Evolutionary conservation across 2,888 invertebrate genomes (phyloP).

Genomic region (Lasioglossum marginatum): DNA sequence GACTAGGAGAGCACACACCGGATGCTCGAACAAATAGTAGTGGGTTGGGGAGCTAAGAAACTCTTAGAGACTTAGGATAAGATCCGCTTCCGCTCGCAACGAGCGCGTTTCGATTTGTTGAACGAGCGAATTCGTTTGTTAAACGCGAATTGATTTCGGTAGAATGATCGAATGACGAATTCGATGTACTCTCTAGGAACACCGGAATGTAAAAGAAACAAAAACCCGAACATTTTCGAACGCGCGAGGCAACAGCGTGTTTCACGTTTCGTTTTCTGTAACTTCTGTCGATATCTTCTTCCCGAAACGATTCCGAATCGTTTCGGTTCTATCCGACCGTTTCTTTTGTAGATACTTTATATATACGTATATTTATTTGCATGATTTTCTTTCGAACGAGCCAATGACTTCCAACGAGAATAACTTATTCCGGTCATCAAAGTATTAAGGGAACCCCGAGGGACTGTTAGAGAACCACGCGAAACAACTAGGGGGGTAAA

Average conservation of each 20-base stretch:
- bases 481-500: background rate
- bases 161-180: background rate
- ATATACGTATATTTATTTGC: background rate
- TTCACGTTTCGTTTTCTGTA: background rate
- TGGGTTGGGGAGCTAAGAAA: background rate
- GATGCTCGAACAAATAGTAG: conserved; percentile 6
- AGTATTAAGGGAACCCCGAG: conserved; percentile 32
- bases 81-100: background rate
- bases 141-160: background rate
- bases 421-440: conserved; percentile 29
- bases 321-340: background rate
- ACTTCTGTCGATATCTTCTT: background rate
- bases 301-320: background rate
- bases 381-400: conserved; percentile 23
- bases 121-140: background rate
- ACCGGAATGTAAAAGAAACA: background rate
- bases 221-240: background rate
- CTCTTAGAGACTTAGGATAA: background rate
- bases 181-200: background rate
- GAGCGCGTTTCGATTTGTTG: conserved; percentile 5
- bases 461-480: conserved; percentile 6
- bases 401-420: conserved; percentile 45
- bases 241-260: background rate
- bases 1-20: background rate
- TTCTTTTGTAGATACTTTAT: background rate